Base-by-base conservation (phyloP, 1,140 invertebrate species). In the Physella acuta region DNA sequence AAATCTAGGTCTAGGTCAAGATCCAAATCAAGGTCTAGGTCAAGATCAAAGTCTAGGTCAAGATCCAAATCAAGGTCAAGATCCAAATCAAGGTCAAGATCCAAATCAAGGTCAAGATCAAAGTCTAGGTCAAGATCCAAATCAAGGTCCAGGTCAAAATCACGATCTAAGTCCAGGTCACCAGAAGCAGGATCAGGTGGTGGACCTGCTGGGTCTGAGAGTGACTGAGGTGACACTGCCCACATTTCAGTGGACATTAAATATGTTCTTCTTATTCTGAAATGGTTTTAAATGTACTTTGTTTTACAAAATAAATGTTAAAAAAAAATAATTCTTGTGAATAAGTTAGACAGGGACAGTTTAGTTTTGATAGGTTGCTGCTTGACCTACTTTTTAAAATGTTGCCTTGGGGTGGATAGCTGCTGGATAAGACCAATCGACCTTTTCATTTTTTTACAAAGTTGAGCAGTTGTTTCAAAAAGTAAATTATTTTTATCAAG, bases 61-160 rank as follows among this genome's bases (percentile, higher is more conserved):
- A 30, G 71, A 24, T 72, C 71, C 3, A 24, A 53, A 31, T 72
- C 71, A 52, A 59, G 75, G 28, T 71, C 71, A 49, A 65, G 79
- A 24, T 76, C 71, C n/a, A 73, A 73, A 33, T 79, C 76, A 58
- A 39, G 73, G 36, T 70, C 71, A 36, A 74, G 81, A 11, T 86
- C 75, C 53, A 26, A 69, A 17, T 77, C 77, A 1, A 55, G 72
- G 60, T 64, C 66, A n/a, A 68, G 81, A 3, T 30, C 20, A 20
- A 55, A 14, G 53, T 20, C 53, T 65, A 11, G 26, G 49, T 4
- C 39, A 52, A 36, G 8, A 30, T 11, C 5, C 28, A 30, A 24
- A 5, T 8, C 20, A 55, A 30, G 24, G 11, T 14, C 24, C 53
- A 14, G 53, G 24, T 8, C 11, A 5, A 30, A 55, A 24, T 55